These are phyloP conservation scores for Morone saxatilis DNA, from an alignment of 2,113 vertebrate genomes.

Conservation along the genomic window DNA sequence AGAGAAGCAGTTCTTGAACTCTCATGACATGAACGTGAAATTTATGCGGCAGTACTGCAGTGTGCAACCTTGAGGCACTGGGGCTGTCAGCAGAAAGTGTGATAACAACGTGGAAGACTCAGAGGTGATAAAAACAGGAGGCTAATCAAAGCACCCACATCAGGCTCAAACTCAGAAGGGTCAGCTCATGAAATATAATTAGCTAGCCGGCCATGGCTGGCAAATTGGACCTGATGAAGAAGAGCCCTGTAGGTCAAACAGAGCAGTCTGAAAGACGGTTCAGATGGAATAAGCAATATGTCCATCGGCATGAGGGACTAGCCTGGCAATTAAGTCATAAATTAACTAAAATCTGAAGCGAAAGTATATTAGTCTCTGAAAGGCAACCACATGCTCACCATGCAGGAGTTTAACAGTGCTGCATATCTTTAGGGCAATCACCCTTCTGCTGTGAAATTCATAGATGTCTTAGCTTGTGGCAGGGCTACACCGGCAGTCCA, in stretches of 20 bases:
- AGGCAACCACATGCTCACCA: constrained; percentile 32
- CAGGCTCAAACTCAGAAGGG: constrained; percentile 76
- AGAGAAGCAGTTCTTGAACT: constrained; percentile 70
- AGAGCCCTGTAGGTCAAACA: constrained; percentile 76
- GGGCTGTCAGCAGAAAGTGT: constrained; percentile 79
- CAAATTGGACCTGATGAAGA: constrained; percentile 83
- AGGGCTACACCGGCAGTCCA: constrained; percentile 21
- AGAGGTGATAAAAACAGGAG: constrained; percentile 81
- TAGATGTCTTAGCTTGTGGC: constrained; percentile 34
- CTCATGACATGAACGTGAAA: constrained; percentile 68
- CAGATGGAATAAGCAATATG: constrained; percentile 79
- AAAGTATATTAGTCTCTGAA: constrained; percentile 50
- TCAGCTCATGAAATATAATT: constrained; percentile 84
- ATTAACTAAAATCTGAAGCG: constrained; percentile 71
- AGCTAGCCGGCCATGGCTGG: constrained; percentile 73
- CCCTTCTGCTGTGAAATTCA: constrained; percentile 39
- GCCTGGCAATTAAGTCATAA: constrained; percentile 76
- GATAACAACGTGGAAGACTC: constrained; percentile 77
- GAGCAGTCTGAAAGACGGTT: constrained; percentile 67
- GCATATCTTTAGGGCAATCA: constrained; percentile 31
- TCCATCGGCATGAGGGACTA: constrained; percentile 58
- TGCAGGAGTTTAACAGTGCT: constrained; percentile 28
- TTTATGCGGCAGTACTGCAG: constrained; percentile 72
- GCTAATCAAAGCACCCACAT: constrained; percentile 81
- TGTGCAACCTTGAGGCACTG: constrained; percentile 77